Conservation (phyloP, 2,888 invertebrate genomes). For the Scaptomyza caliginosa region DNA sequence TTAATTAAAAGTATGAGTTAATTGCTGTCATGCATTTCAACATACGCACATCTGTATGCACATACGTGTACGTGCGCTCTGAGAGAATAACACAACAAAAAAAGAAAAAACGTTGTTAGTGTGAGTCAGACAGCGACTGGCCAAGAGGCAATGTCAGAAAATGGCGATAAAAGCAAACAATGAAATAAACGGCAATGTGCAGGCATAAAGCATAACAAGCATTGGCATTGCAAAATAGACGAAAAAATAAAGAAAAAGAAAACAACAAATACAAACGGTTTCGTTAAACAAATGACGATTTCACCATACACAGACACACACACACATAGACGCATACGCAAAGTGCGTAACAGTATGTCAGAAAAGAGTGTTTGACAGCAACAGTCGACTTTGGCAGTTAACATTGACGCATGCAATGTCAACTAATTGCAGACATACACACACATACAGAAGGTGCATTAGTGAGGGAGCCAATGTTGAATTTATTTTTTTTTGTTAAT, state of each 20-base stretch:
- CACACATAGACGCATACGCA: slow-evolving; percentile 10
- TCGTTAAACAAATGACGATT: slow-evolving; percentile 57
- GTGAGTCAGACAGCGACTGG: slow-evolving; percentile 63
- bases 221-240: slow-evolving; percentile 36
- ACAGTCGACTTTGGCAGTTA: slow-evolving; percentile 19
- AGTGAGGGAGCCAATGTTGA: slow-evolving; percentile 7
- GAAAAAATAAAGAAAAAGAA: slow-evolving; percentile 22
- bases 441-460: not conserved
- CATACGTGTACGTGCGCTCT: slow-evolving; percentile 18
- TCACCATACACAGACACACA: slow-evolving; percentile 56
- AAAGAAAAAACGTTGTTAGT: slow-evolving; percentile 31
- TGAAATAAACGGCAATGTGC: slow-evolving; percentile 56
- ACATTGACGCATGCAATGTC: slow-evolving; percentile 34
- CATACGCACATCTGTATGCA: slow-evolving; percentile 19
- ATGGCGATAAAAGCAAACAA: slow-evolving; percentile 71
- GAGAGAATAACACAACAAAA: slow-evolving; percentile 24
- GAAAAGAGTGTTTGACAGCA: slow-evolving; percentile 11
- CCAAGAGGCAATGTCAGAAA: slow-evolving; percentile 53
- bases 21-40: slow-evolving; percentile 43
- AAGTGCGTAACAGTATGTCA: slow-evolving; percentile 40
- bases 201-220: slow-evolving; percentile 52
- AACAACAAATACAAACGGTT: slow-evolving; percentile 30
- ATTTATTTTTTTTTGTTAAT: slow-evolving; percentile 10
- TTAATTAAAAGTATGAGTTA: slow-evolving; percentile 70
- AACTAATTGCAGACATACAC: slow-evolving; percentile 24